Base-by-base conservation (phyloP, 2,797 vertebrate species). In the Myotis myotis region DNA sequence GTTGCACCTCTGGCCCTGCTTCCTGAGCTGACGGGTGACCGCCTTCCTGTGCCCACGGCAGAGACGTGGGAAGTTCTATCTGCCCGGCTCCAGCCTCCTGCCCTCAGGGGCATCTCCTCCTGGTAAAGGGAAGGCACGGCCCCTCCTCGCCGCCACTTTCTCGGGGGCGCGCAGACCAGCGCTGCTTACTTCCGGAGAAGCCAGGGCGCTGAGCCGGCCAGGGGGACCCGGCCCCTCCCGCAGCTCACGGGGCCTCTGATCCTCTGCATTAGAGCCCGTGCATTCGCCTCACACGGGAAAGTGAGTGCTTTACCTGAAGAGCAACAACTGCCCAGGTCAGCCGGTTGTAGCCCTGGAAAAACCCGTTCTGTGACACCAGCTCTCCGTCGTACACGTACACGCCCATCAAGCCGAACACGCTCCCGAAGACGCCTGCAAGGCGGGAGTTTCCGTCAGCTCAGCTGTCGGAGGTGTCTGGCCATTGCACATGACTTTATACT, bases 301-400 rank as follows among this genome's bases (percentile, higher is more conserved):
- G 12, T 84, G 95, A 6, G 90, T 85, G 86, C 51, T 98, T 97
- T 98, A 99, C 99, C 99, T 99, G 99, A 72, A 99, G 98, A 66
- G 98, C 97, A 55, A 99, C 99, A 6, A 99, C 99, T 47, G 98
- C 98, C 99, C 99, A 99, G 70, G 99, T 99, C 98, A 99, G 95
- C 2, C 97, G 98, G 98, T 99, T 99, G 98, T 99, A 99, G 82
- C 99, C 99, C 98, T 99, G 99, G 98, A 99, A 99, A 99, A 99
- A 99, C 92, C 99, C 99, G 5, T 99, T 98, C 97, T 99, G 99
- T 90, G 97, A 98, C 87, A 99, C 98, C 44, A 99, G 97, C 92
- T 99, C 98, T 76, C 99, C 99, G 71, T 99, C 99, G 66, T 99
- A 99, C 95, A 98, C 97, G 96, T 99, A 98, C 97, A 99, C 99